phyloP scores from a whole-genome alignment of 1,140 invertebrate species.

The Hirudo medicinalis region DNA sequence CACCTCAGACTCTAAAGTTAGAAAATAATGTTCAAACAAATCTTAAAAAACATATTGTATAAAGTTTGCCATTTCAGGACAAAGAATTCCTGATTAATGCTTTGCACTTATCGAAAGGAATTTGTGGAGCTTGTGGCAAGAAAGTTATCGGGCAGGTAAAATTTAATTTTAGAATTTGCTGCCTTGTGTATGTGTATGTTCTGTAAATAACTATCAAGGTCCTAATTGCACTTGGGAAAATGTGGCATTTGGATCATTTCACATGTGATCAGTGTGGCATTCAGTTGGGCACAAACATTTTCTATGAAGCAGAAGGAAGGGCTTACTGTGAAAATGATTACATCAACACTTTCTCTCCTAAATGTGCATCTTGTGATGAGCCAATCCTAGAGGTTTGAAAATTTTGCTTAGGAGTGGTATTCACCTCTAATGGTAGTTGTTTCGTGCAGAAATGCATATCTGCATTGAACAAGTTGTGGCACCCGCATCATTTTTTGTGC shows the following conservation, averaged over 20 bases:
- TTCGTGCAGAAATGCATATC: constrained; percentile 85
- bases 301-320: constrained; percentile 88
- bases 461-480: constrained; percentile 94
- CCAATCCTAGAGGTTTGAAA: constrained; percentile 78
- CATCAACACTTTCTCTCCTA: constrained; percentile 90
- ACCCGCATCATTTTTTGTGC: constrained; percentile 98
- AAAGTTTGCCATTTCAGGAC: too few relatives aligned
- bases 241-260: constrained; percentile 99
- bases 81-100: too few relatives aligned
- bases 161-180: too few relatives aligned
- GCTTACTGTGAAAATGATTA: constrained; percentile 98
- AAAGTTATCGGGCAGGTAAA: constrained; percentile 89
- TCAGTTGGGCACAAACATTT: constrained; percentile 89
- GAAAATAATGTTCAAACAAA: too few relatives aligned
- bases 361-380: constrained; percentile 94
- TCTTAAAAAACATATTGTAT: too few relatives aligned
- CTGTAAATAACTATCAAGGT: constrained; percentile 51
- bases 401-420: not conserved
- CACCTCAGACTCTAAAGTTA: too few relatives aligned
- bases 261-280: constrained; percentile 89
- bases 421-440: too few relatives aligned
- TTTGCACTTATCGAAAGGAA: constrained; percentile 68
- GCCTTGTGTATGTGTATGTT: too few relatives aligned
- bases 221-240: constrained; percentile 91
- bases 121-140: constrained; percentile 92